These are phyloP conservation scores for Merodon equestris DNA, from an alignment of 2,888 invertebrate species.

Conservation along the genomic window DNA sequence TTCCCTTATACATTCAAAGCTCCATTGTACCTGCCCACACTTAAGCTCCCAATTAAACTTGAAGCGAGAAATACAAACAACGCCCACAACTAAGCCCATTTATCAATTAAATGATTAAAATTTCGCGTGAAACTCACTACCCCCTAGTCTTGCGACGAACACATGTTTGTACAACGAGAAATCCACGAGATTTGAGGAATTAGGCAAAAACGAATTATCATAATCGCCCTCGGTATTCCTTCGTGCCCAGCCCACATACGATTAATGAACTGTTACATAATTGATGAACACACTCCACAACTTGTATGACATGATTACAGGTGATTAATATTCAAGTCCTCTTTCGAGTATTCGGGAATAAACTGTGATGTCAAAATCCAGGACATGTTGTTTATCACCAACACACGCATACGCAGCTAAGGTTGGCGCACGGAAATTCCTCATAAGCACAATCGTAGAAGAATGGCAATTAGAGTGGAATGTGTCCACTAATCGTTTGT, in stretches of 20 bases:
- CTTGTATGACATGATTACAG: conserved; percentile 67
- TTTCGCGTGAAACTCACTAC: too few species aligned
- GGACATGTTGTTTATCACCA: background rate
- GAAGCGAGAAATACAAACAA: too few species aligned
- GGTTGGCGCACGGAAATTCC: too few species aligned
- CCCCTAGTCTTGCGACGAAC: background rate
- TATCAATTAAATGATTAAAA: too few species aligned
- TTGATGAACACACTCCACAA: conserved; percentile 67
- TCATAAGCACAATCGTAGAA: background rate
- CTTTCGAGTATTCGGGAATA: conserved; percentile 35
- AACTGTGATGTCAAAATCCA: conserved; percentile 46
- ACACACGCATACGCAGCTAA: too few species aligned
- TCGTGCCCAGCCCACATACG: conserved; percentile 18
- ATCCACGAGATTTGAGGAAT: too few species aligned
- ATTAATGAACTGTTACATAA: conserved; percentile 66
- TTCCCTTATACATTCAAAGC: too few species aligned
- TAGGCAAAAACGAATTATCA: too few species aligned
- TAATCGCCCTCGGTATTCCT: background rate
- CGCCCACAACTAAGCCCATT: too few species aligned
- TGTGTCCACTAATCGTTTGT: too few species aligned
- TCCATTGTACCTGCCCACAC: too few species aligned
- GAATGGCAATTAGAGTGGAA: background rate
- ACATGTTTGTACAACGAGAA: background rate
- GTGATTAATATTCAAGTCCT: conserved; percentile 65
- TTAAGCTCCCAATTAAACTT: too few species aligned